Evolutionary conservation across 2,888 invertebrate species (phyloP).

Genomic region (Odontothrips loti): DNA sequence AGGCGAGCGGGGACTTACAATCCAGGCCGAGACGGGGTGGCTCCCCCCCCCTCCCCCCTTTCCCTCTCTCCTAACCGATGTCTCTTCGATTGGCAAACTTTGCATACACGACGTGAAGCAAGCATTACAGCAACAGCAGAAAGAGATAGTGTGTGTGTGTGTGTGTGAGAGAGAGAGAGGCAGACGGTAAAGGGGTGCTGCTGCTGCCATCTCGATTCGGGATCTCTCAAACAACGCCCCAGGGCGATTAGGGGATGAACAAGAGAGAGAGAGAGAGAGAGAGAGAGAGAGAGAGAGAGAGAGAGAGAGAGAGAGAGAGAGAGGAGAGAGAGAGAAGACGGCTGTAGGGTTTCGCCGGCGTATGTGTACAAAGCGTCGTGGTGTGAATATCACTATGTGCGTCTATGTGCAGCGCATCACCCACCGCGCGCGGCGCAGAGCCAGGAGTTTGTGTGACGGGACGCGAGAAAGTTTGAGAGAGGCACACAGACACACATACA

Average conservation of each 20-base stretch:
- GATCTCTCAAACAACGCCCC: not conserved
- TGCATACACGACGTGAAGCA: slow-evolving; percentile 4
- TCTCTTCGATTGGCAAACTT: not conserved
- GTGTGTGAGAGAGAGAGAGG: too few relatives aligned
- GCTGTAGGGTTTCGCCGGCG: not conserved
- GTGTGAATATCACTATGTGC: slow-evolving; percentile 11
- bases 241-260: not conserved
- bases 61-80: too few relatives aligned
- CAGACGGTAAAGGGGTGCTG: too few relatives aligned
- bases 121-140: not conserved
- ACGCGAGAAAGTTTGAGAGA: slow-evolving; percentile 2
- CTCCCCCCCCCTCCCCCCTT: not conserved
- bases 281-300: not conserved
- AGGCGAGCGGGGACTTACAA: not conserved
- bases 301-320: not conserved
- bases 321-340: not conserved
- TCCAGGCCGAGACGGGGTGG: not conserved
- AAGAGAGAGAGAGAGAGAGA: not conserved
- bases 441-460: not conserved
- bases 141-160: too few relatives aligned
- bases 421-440: too few relatives aligned
- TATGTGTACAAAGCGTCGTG: not conserved
- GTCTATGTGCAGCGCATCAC: not conserved
- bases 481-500: slow-evolving; percentile 5
- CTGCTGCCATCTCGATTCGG: not conserved